Evolutionary conservation across 2,797 vertebrate genomes (phyloP).

Genomic region (Hyperoplus lanceolatus): DNA sequence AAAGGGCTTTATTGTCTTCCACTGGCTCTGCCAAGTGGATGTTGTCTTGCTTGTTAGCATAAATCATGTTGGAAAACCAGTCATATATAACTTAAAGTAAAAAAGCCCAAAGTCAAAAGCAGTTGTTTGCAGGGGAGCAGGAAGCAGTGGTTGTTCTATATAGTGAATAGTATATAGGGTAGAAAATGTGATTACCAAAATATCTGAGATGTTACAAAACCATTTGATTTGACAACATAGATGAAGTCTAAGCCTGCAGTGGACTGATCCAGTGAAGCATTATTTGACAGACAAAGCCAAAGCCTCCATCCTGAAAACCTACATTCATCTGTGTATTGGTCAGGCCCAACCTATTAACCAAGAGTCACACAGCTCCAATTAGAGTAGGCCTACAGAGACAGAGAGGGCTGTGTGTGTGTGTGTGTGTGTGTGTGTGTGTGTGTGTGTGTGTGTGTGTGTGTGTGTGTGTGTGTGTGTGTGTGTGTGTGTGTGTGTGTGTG

Average conservation of each 20-base stretch:
- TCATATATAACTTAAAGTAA: constrained; percentile 9
- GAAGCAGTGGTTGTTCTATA: not conserved
- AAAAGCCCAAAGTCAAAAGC: constrained; percentile 11
- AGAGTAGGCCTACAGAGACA: constrained; percentile 58
- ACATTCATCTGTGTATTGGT: constrained; percentile 64
- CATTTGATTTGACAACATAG: constrained; percentile 15
- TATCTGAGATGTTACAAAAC: constrained; percentile 18
- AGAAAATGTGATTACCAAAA: constrained; percentile 26
- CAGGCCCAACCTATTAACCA: constrained; percentile 72
- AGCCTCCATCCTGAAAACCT: constrained; percentile 58
- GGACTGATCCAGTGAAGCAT: constrained; percentile 20
- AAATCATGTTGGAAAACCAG: not conserved
- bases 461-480: no score
- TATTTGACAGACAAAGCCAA: constrained; percentile 51
- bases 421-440: no score
- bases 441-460: no score
- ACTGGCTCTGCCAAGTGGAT: constrained; percentile 3
- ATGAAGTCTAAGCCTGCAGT: constrained; percentile 18
- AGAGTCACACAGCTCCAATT: constrained; percentile 76
- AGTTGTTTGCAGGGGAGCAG: constrained; percentile 1
- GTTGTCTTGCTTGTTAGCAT: constrained; percentile 13
- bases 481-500: no score
- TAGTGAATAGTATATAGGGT: not conserved
- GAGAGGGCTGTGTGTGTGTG: constrained; percentile 48
- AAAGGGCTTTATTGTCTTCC: not conserved